Conservation (phyloP, 2,113 vertebrate genomes). For the Penelope pileata region DNA sequence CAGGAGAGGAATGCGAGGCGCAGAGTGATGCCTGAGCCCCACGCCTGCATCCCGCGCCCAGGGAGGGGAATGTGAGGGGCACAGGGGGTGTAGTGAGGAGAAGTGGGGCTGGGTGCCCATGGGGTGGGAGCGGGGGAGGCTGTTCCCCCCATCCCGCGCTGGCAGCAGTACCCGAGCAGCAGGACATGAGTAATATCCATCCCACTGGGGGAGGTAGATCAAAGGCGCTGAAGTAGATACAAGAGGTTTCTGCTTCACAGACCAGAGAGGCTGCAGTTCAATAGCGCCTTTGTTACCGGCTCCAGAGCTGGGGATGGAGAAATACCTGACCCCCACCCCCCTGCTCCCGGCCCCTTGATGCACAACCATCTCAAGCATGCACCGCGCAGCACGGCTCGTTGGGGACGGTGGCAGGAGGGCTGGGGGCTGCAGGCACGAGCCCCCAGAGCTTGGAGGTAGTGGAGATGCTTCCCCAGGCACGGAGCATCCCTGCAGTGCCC, state of each 20-base stretch:
- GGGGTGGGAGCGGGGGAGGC: not conserved
- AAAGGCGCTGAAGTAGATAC: conserved; percentile 81
- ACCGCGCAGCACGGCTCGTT: not conserved
- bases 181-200: conserved; percentile 76
- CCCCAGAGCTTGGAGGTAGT: not conserved
- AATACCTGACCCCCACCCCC: conserved; percentile 86
- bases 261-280: conserved; percentile 82
- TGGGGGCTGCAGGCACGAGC: not conserved
- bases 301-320: conserved; percentile 80
- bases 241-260: conserved; percentile 88
- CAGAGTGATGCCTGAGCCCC: not conserved
- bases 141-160: conserved; percentile 27
- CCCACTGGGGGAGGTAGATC: conserved; percentile 77
- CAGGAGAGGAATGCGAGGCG: conserved; percentile 46
- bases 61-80: not conserved
- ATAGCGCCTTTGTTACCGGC: conserved; percentile 92
- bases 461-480: not conserved
- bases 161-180: conserved; percentile 74
- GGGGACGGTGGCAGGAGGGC: not conserved
- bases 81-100: not conserved
- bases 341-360: conserved; percentile 16
- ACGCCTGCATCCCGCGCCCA: not conserved
- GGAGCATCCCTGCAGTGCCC: not conserved
- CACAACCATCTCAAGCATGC: conserved; percentile 8
- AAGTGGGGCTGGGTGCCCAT: not conserved